Percentiles rank a stretch among this genome's conserved stretches.
These are phyloP conservation scores for Calonectris borealis DNA, from an alignment of 2,113 vertebrate species.

Conservation along the genomic window DNA sequence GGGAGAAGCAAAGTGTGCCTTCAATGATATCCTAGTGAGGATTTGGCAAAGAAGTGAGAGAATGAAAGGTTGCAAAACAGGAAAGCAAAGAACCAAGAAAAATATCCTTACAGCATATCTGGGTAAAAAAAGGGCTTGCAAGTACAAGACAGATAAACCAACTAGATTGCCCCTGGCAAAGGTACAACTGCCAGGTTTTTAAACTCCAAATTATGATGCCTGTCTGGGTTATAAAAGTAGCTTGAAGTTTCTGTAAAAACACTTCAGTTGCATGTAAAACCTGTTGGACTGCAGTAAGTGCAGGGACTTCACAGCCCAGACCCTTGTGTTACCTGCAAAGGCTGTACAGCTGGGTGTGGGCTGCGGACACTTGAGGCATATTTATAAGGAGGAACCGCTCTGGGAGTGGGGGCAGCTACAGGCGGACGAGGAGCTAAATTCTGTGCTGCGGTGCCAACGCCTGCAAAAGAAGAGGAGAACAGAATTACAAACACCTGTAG, in stretches of 20 bases:
- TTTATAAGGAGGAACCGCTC: slow-evolving; percentile 92
- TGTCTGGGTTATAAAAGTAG: neutral
- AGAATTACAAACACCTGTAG: neutral
- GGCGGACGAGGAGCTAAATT: slow-evolving; percentile 84
- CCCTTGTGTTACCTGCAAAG: slow-evolving; percentile 84
- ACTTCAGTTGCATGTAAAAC: neutral
- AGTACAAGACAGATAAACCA: neutral
- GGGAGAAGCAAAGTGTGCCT: neutral
- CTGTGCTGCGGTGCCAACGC: slow-evolving; percentile 79
- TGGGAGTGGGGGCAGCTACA: slow-evolving; percentile 82
- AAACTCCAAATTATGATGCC: neutral
- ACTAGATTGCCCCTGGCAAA: neutral
- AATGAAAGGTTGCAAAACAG: rapidly evolving
- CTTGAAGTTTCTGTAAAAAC: neutral
- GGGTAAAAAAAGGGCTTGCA: neutral
- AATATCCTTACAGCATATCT: neutral
- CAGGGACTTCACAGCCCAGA: neutral
- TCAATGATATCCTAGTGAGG: neutral
- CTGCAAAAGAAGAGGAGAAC: slow-evolving; percentile 38
- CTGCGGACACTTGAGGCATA: slow-evolving; percentile 90
- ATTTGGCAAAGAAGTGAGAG: neutral
- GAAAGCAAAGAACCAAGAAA: neutral
- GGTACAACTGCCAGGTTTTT: neutral
- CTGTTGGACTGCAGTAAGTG: neutral
- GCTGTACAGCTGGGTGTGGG: slow-evolving; percentile 88